A percentile compares a stretch with the other conserved stretches of the same genome.
These are phyloP conservation scores for Coturnix japonica DNA, from an alignment of 2,113 vertebrate species.

Conservation along the genomic window DNA sequence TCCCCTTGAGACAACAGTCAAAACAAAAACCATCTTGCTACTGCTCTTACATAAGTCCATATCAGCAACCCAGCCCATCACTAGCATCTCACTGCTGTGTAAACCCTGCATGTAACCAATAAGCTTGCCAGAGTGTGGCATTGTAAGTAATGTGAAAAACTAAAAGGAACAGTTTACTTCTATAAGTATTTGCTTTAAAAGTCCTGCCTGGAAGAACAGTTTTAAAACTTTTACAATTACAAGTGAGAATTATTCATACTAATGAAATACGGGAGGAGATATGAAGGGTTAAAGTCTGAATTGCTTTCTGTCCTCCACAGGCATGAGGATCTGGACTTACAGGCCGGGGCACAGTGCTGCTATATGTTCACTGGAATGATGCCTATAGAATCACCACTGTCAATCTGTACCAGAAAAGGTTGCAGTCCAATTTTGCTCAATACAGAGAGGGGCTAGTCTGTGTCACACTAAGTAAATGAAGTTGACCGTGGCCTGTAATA, in stretches of 20 bases:
- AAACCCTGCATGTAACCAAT: neutral
- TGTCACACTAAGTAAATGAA: neutral
- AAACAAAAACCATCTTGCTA: neutral
- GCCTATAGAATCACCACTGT: neutral
- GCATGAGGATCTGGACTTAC: rapidly evolving
- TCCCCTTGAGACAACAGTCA: neutral
- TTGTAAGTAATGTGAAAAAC: neutral
- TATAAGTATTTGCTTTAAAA: conserved; percentile 15
- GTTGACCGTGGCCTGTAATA: neutral
- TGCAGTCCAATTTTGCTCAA: neutral
- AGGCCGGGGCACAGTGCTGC: rapidly evolving
- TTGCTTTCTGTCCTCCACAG: neutral
- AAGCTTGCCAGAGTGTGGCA: neutral
- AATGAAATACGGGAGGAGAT: neutral
- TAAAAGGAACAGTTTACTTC: conserved; percentile 15
- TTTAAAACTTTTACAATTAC: conserved; percentile 5
- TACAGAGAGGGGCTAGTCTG: neutral
- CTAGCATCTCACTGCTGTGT: neutral
- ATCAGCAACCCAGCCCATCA: neutral
- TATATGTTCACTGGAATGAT: rapidly evolving
- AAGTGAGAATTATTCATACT: rapidly evolving
- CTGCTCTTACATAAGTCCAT: neutral
- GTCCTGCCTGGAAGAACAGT: neutral
- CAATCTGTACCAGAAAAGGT: neutral
- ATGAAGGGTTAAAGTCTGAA: neutral